Evolutionary conservation across 2,888 invertebrate genomes (phyloP).

Genomic region (Drosophila hamatofila): DNA sequence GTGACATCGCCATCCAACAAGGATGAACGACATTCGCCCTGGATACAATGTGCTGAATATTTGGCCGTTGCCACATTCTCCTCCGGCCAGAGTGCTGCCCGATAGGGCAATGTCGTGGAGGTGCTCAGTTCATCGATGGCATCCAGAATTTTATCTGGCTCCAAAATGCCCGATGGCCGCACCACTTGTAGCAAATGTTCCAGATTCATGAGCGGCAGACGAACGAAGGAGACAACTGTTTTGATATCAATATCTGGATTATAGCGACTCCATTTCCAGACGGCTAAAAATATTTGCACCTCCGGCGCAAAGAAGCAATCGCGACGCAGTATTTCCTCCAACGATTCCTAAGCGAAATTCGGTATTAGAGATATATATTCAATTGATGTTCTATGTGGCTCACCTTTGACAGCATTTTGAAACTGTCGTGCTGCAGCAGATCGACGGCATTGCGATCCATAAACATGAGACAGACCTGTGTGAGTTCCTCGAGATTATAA

Average conservation of each 20-base stretch:
- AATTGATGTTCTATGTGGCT: background rate
- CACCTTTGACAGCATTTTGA: slow-evolving; percentile 92
- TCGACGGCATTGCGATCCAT: slow-evolving; percentile 95
- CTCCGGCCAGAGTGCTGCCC: slow-evolving; percentile 93
- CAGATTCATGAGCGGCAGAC: slow-evolving; percentile 94
- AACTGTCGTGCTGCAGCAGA: slow-evolving; percentile 93
- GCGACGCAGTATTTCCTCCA: slow-evolving; percentile 93
- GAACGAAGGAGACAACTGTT: slow-evolving; percentile 88
- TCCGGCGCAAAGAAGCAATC: slow-evolving; percentile 99
- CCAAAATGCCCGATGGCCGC: slow-evolving; percentile 93
- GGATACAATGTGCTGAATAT: slow-evolving; percentile 93
- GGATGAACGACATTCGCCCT: slow-evolving; percentile 95
- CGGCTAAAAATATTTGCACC: slow-evolving; percentile 96
- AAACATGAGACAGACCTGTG: slow-evolving; percentile 94
- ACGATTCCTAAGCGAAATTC: slow-evolving; percentile 85
- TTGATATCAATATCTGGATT: slow-evolving; percentile 88
- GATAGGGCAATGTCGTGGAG: slow-evolving; percentile 92
- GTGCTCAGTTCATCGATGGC: slow-evolving; percentile 95
- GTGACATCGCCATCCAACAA: slow-evolving; percentile 95
- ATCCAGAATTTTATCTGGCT: slow-evolving; percentile 96
- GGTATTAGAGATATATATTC: background rate
- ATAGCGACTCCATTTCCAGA: slow-evolving; percentile 93
- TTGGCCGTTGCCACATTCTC: slow-evolving; percentile 95
- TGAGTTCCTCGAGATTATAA: slow-evolving; percentile 88
- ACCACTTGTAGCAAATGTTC: slow-evolving; percentile 95